Evolutionary conservation across 1,140 invertebrate species (phyloP).

Genomic region (Camponotus vicinus): DNA sequence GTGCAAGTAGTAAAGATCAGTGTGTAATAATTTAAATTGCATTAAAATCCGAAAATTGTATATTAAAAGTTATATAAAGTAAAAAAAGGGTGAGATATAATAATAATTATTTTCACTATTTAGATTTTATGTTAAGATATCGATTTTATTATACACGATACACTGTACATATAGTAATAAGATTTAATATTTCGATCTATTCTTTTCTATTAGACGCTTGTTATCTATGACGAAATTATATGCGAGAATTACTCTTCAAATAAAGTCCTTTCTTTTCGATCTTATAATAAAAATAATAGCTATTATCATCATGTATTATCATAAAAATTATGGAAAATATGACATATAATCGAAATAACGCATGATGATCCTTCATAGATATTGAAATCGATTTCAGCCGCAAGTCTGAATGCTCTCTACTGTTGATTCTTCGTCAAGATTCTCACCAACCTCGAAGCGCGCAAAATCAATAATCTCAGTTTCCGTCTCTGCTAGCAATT

Average conservation of each 20-base stretch:
- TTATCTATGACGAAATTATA: not conserved
- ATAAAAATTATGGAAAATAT: not conserved
- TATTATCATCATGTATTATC: not conserved
- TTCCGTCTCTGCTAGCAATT: conserved; percentile 90
- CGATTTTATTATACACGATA: conserved; percentile 36
- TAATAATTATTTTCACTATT: not conserved
- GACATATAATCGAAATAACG: not conserved
- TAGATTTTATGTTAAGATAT: not conserved
- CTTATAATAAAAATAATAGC: conserved; percentile 3
- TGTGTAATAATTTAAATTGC: not conserved
- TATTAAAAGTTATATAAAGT: not conserved
- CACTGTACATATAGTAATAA: not conserved
- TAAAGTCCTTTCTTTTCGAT: not conserved
- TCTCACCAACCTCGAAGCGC: conserved; percentile 94
- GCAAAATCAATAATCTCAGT: conserved; percentile 93
- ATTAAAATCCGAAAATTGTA: not conserved
- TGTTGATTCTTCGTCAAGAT: conserved; percentile 83
- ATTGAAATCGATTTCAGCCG: conserved; percentile 82
- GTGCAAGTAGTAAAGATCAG: not conserved
- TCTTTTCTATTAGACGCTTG: not conserved
- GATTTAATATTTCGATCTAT: not conserved
- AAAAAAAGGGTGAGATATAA: not conserved
- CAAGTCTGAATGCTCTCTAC: conserved; percentile 88
- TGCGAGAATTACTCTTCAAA: not conserved
- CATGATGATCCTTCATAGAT: conserved; percentile 6